Conservation (phyloP, 2,113 vertebrate species). For the Nyctibius bracteatus region DNA sequence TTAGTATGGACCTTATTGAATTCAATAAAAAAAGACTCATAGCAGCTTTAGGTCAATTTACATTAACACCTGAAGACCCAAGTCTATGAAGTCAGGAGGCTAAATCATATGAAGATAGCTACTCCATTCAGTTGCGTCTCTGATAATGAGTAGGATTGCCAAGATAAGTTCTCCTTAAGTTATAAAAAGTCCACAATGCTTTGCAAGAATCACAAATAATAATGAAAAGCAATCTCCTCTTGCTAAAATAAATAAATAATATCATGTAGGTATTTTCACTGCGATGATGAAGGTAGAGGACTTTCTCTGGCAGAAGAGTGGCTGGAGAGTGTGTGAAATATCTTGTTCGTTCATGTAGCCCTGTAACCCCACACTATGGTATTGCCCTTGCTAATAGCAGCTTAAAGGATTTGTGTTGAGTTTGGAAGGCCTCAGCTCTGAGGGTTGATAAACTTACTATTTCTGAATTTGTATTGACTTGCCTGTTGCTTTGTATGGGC, state of each 20-base stretch:
- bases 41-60: neutral
- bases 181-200: neutral
- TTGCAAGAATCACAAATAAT: neutral
- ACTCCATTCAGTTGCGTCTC: neutral
- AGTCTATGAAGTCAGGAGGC: neutral
- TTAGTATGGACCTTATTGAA: neutral
- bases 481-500: neutral
- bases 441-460: neutral
- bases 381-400: neutral
- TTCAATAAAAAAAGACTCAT: neutral
- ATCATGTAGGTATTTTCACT: neutral
- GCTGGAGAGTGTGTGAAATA: neutral
- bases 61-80: neutral
- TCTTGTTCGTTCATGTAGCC: rapidly evolving
- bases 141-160: neutral
- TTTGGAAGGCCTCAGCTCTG: neutral
- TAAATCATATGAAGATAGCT: neutral
- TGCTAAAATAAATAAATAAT: neutral
- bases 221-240: rapidly evolving
- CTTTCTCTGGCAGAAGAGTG: neutral
- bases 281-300: neutral
- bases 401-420: neutral
- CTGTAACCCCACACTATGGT: rapidly evolving
- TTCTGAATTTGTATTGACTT: neutral
- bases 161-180: neutral